Percentiles rank a stretch among this genome's conserved stretches.
Conservation (phyloP, 2,113 vertebrate species). For the Ploceus nigricollis region DNA sequence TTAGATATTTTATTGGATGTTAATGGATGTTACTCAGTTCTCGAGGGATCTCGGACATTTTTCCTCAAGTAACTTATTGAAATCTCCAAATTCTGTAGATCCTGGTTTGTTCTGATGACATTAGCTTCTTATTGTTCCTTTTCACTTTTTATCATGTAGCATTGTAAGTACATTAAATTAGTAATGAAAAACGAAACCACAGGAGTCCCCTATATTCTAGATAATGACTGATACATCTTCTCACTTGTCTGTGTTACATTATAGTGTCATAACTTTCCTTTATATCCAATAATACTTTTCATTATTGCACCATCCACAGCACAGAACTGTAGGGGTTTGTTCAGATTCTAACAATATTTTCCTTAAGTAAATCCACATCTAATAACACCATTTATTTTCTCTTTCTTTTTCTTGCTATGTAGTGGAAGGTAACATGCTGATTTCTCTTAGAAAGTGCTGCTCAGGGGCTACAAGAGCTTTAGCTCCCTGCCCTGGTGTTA, state of each 20-base stretch:
- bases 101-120: neutral
- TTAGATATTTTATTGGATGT: conserved; percentile 8
- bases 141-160: conserved; percentile 50
- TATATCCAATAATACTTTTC: conserved; percentile 48
- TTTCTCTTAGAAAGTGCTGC: conserved; percentile 12
- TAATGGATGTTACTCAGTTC: conserved; percentile 29
- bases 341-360: conserved; percentile 50
- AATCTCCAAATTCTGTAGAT: conserved; percentile 15
- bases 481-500: neutral
- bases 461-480: neutral
- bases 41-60: neutral
- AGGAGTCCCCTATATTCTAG: neutral
- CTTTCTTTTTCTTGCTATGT: neutral
- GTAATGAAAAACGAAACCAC: conserved; percentile 52
- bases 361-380: conserved; percentile 44
- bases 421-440: neutral
- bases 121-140: neutral
- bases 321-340: conserved; percentile 40
- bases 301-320: neutral
- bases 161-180: conserved; percentile 52
- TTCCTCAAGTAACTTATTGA: conserved; percentile 20
- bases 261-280: conserved; percentile 45
- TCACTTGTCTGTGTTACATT: conserved; percentile 11
- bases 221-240: conserved; percentile 35
- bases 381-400: conserved; percentile 49